A percentile compares a stretch with the other conserved stretches of the same genome.
phyloP scores from a whole-genome alignment of 1,140 invertebrate species.

The Zaprionus lachaisei region DNA sequence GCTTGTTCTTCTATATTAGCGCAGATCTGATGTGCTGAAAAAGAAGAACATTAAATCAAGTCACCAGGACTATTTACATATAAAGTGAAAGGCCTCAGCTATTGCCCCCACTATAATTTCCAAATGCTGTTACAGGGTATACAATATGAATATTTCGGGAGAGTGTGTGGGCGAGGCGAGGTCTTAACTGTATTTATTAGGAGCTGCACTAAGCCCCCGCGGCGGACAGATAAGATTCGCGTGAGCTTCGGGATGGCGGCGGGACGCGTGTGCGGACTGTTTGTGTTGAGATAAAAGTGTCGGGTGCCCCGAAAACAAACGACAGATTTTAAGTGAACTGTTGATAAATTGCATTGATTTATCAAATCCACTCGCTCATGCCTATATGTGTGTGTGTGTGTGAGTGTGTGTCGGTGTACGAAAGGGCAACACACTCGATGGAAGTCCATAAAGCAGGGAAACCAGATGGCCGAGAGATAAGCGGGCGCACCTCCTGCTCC shows the following conservation, averaged over 20 bases:
- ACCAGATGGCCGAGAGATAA: slow-evolving; percentile 76
- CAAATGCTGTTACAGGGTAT: not conserved
- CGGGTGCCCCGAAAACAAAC: slow-evolving; percentile 37
- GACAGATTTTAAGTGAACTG: slow-evolving; percentile 70
- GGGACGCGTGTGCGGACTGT: slow-evolving; percentile 43
- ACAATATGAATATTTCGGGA: slow-evolving; percentile 33
- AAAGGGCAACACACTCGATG: slow-evolving; percentile 27
- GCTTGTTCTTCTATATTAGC: not conserved
- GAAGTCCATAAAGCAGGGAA: slow-evolving; percentile 59
- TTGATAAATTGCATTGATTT: slow-evolving; percentile 82
- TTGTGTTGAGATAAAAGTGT: slow-evolving; percentile 61
- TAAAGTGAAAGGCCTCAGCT: not conserved
- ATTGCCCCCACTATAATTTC: not conserved
- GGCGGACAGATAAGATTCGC: slow-evolving; percentile 64
- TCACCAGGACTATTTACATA: not conserved
- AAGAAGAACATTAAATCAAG: not conserved
- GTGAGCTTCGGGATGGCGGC: not conserved
- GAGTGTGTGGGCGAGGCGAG: not conserved
- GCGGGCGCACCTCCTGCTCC: slow-evolving; percentile 30
- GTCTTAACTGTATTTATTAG: slow-evolving; percentile 77
- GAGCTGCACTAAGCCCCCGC: slow-evolving; percentile 67
- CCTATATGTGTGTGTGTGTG: slow-evolving; percentile 6
- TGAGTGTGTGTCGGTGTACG: slow-evolving; percentile 7
- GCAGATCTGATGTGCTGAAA: not conserved
- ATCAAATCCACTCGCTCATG: slow-evolving; percentile 59